A percentile compares a stretch with the other conserved stretches of the same genome.
phyloP scores from a whole-genome alignment of 2,797 vertebrate species.

The Rhodeus uyekii region DNA sequence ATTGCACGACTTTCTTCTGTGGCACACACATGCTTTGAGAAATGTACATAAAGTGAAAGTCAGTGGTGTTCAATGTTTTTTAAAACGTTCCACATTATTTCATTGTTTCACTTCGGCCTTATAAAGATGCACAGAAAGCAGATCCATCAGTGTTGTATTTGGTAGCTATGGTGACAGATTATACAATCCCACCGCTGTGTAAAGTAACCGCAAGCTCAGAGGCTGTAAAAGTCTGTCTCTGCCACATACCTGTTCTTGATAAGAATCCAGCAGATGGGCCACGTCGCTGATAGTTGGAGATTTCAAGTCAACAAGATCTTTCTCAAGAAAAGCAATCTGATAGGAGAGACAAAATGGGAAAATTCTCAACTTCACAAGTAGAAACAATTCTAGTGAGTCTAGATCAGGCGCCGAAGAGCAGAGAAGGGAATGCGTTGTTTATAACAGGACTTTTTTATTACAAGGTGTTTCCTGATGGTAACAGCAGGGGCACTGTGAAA shows the following conservation, averaged over 20 bases:
- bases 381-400: not conserved
- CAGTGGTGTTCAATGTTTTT: not conserved
- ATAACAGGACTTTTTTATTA: conserved; percentile 18
- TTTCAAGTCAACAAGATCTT: conserved; percentile 84
- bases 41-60: not conserved
- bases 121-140: conserved; percentile 7
- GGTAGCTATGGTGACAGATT: not conserved
- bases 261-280: conserved; percentile 80
- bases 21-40: not conserved
- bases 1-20: not conserved
- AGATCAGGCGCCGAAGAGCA: not conserved
- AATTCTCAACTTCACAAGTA: not conserved
- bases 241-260: conserved; percentile 83
- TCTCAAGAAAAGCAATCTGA: conserved; percentile 86
- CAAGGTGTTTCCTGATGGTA: conserved; percentile 13
- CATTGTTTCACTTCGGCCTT: too few relatives aligned
- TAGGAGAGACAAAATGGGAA: not conserved
- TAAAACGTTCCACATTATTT: not conserved
- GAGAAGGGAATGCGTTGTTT: conserved; percentile 16
- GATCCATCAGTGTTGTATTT: not conserved
- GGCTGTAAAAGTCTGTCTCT: not conserved
- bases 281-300: conserved; percentile 82
- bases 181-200: not conserved
- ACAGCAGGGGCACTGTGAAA: not conserved
- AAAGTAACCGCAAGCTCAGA: not conserved